A percentile compares a stretch with the other conserved stretches of the same genome.
Conservation (phyloP, 2,888 invertebrate genomes). For the Napeogenes sylphis region DNA sequence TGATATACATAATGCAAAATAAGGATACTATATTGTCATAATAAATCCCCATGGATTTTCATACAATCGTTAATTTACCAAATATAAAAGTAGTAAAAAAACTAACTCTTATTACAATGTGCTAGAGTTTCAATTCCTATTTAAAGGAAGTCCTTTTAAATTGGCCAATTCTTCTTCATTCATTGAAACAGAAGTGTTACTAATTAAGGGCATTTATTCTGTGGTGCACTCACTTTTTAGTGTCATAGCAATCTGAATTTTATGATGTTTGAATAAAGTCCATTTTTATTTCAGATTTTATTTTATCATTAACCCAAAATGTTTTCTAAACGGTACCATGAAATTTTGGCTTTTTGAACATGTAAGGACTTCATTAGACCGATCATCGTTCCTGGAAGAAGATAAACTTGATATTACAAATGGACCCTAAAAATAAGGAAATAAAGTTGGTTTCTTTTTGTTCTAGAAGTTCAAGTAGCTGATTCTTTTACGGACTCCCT, state of each 20-base stretch:
- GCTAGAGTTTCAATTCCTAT: conserved; percentile 35
- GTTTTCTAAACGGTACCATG: conserved; percentile 21
- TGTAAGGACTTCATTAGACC: conserved; percentile 19
- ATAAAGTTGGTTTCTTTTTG: conserved; percentile 1
- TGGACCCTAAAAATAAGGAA: background rate
- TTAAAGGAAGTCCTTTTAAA: conserved; percentile 11
- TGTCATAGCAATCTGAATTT: conserved; percentile 25
- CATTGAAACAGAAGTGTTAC: conserved; percentile 33
- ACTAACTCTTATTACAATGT: conserved; percentile 21
- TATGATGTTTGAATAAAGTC: conserved; percentile 11
- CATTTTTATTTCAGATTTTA: conserved; percentile 15
- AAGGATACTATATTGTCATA: conserved; percentile 26
- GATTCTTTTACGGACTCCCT: conserved; percentile 40
- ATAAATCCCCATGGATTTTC: conserved; percentile 34
- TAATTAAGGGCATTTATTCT: conserved; percentile 28
- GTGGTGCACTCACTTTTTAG: conserved; percentile 20
- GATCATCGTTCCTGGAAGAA: conserved; percentile 14
- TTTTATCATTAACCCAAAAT: conserved; percentile 2
- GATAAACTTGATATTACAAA: background rate
- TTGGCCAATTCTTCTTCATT: conserved; percentile 20
- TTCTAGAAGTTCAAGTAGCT: conserved; percentile 9
- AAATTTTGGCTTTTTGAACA: conserved; percentile 22
- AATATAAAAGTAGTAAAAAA: conserved; percentile 20
- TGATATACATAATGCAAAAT: conserved; percentile 21
- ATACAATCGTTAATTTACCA: conserved; percentile 27